A percentile compares a stretch with the other conserved stretches of the same genome.
These are phyloP conservation scores for Euspilapteryx auroguttella DNA, from an alignment of 2,888 invertebrate species.

Conservation along the genomic window DNA sequence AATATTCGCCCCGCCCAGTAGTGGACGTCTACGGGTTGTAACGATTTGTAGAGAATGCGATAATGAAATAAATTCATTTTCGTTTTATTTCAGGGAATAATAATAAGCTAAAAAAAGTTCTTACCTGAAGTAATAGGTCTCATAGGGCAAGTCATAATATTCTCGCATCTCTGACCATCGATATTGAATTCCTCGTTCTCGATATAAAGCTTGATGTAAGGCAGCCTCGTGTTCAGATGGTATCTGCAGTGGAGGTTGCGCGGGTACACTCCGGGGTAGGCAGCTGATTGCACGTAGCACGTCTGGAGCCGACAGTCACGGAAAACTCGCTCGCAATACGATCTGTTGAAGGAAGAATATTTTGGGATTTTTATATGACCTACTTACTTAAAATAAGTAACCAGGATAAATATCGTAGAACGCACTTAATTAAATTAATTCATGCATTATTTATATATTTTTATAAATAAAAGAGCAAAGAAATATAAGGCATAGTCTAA, in stretches of 20 bases:
- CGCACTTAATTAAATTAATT: no score
- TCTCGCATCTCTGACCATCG: slow-evolving; percentile 91
- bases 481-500: no score
- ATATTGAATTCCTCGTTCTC: slow-evolving; percentile 94
- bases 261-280: slow-evolving; percentile 91
- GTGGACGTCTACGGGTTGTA: no score
- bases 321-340: slow-evolving; percentile 87
- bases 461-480: no score
- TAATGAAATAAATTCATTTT: no score
- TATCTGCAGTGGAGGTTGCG: slow-evolving; percentile 90
- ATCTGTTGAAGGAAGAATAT: slow-evolving; percentile 57
- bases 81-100: no score
- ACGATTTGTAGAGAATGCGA: no score
- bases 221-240: slow-evolving; percentile 83
- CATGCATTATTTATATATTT: no score
- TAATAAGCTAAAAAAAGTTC: slow-evolving; percentile 6
- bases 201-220: slow-evolving; percentile 88
- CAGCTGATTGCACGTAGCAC: slow-evolving; percentile 92
- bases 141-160: slow-evolving; percentile 94
- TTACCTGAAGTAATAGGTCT: slow-evolving; percentile 83
- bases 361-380: no score
- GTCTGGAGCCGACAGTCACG: slow-evolving; percentile 87
- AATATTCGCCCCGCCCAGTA: no score
- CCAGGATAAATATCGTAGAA: no score
- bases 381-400: no score